Conservation (phyloP, 2,888 invertebrate genomes). For the Calephelis perditalis region DNA sequence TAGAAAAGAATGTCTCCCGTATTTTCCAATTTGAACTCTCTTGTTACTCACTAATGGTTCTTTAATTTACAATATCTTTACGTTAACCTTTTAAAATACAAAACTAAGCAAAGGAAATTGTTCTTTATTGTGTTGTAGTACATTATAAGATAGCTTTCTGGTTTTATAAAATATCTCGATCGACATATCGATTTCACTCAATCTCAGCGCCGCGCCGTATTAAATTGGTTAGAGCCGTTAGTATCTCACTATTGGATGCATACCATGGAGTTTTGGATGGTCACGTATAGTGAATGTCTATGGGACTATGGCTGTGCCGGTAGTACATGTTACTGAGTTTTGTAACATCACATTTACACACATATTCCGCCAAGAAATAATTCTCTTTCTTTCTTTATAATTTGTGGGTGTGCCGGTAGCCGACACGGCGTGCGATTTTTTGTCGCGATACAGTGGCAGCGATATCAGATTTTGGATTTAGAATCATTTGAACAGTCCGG, state of each 20-base stretch:
- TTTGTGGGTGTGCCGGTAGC: no score
- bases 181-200: conserved; percentile 2
- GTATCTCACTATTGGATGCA: background rate
- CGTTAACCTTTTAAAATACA: background rate
- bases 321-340: no score
- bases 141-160: background rate
- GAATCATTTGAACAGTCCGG: no score
- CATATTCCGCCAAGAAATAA: no score
- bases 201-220: background rate
- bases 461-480: no score
- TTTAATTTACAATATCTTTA: background rate
- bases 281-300: background rate
- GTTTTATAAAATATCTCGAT: conserved; percentile 4
- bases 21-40: background rate
- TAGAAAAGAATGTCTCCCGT: no score
- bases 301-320: no score
- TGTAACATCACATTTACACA: no score
- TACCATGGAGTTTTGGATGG: background rate
- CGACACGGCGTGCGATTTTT: no score
- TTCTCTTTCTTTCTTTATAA: no score
- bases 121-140: background rate
- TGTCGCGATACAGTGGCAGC: no score
- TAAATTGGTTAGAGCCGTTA: conserved; percentile 7
- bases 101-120: background rate
- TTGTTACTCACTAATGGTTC: background rate